Percentiles rank a stretch among this genome's conserved stretches.
Conservation (phyloP, 2,113 vertebrate genomes). For the Periophthalmus modestus region DNA sequence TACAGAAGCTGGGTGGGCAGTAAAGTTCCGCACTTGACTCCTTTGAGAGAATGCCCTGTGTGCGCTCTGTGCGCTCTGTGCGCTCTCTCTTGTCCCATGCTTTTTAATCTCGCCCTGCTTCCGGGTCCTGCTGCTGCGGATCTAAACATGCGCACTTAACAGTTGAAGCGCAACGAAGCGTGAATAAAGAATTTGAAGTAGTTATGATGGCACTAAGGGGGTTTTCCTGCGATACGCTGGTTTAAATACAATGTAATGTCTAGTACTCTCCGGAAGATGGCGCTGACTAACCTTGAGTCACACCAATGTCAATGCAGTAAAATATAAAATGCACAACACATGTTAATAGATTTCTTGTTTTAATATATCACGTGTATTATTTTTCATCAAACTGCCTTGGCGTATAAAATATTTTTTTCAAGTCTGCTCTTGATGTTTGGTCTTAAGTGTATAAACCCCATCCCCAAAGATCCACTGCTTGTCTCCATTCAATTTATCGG, state of each 20-base stretch:
- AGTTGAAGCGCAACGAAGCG: background rate
- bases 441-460: too few relatives aligned
- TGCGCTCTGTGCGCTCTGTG: background rate
- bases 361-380: background rate
- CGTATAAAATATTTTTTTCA: background rate
- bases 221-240: background rate
- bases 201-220: background rate
- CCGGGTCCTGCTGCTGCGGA: slow-evolving; percentile 26
- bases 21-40: background rate
- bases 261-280: slow-evolving; percentile 21
- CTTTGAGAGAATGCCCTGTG: background rate
- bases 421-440: too few relatives aligned
- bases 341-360: too few relatives aligned
- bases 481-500: too few relatives aligned
- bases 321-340: background rate
- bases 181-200: too few relatives aligned
- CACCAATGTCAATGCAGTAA: background rate
- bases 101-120: slow-evolving; percentile 9
- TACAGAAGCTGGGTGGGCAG: background rate
- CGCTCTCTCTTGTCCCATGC: background rate
- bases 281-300: background rate
- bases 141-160: slow-evolving; percentile 28
- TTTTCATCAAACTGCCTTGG: background rate
- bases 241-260: slow-evolving; percentile 13
- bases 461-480: too few relatives aligned